Percentiles rank a stretch among this genome's conserved stretches.
Conservation (phyloP, 2,113 vertebrate species). For the Dunckerocampus dactyliophorus region DNA sequence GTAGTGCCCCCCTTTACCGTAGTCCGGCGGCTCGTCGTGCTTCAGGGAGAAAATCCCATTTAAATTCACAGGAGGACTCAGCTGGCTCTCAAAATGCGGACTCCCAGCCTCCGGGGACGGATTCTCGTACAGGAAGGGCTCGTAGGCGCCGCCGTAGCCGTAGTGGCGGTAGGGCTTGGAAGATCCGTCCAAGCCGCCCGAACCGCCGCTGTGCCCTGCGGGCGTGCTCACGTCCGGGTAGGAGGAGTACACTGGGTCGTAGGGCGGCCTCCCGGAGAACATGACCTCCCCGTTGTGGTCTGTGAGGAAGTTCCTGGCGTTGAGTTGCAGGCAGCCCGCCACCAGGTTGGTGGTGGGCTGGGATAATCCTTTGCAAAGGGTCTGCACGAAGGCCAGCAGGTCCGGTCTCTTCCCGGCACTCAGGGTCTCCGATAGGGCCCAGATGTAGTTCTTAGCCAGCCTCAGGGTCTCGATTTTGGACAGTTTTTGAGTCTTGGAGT, state of each 20-base stretch:
- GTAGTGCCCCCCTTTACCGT: slow-evolving; percentile 92
- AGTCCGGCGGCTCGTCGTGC: slow-evolving; percentile 94
- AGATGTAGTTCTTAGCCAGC: slow-evolving; percentile 98
- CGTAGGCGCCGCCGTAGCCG: slow-evolving; percentile 88
- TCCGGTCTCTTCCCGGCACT: slow-evolving; percentile 95
- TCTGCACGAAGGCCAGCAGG: slow-evolving; percentile 94
- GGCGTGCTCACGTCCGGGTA: slow-evolving; percentile 86
- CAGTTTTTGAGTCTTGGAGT: slow-evolving; percentile 98
- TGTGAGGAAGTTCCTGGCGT: slow-evolving; percentile 93
- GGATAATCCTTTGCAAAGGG: slow-evolving; percentile 97
- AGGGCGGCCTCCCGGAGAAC: slow-evolving; percentile 84
- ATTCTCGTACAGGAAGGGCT: slow-evolving; percentile 90
- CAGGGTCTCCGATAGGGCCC: slow-evolving; percentile 97
- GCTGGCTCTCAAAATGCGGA: slow-evolving; percentile 89
- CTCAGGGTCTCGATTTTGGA: slow-evolving; percentile 98
- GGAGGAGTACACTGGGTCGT: slow-evolving; percentile 85
- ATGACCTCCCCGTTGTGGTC: slow-evolving; percentile 87
- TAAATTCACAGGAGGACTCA: slow-evolving; percentile 96
- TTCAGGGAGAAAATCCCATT: slow-evolving; percentile 99
- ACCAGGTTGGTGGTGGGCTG: slow-evolving; percentile 99
- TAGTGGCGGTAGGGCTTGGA: slow-evolving; percentile 92
- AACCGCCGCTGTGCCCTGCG: slow-evolving; percentile 75
- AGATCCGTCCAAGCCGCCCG: slow-evolving; percentile 70
- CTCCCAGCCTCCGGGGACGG: slow-evolving; percentile 89
- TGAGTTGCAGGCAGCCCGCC: slow-evolving; percentile 97